Base-by-base conservation (phyloP, 2,888 invertebrate genomes). In the Metacarcinus magister region DNA sequence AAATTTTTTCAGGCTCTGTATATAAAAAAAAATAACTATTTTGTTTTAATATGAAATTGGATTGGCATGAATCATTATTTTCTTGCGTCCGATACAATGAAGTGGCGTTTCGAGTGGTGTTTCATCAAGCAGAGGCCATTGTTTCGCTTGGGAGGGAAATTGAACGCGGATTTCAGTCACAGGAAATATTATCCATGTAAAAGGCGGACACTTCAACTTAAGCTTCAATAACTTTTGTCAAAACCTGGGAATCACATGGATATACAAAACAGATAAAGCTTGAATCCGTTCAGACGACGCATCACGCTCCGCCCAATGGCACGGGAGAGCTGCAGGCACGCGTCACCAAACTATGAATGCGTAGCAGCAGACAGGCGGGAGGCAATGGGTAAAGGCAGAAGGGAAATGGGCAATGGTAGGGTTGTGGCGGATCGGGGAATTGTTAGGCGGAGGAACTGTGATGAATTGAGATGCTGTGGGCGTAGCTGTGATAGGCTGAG, bases 11-110 rank as follows among this genome's bases (percentile, higher is more conserved):
- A 13, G 23, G 28, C 32, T 32, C 23, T 82, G 7, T 16, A 8
- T 32, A 13, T 8, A 82, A 82, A 82, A 82, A 82, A 8, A 13
- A 32, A 32, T 32, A 82, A 2, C 32, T 28, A 10, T 8, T 82
- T 75, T 82, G 32, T 28, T 82, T 82, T 82, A 82, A 82, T 32
- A 82, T 82, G 82, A 82, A 82, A 82, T 82, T 28, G 82, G 32
- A 82, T 82, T 32, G 28, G 0, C 82, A 28, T 82, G 82, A 82
- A 82, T 82, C 28, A 82, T 82, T 82, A 28, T 32, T 82, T 32
- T 13, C 32, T 82, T 82, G 82, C 13, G 32, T 13, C 32, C 82
- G 23, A 10, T 10, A 28, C 82, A 32, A 82, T 82, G 82, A 82
- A 82, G 82, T 82, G 82, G 82, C 16, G 82, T 8, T 82, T 82